A percentile compares a stretch with the other conserved stretches of the same genome.
Evolutionary conservation across 2,888 invertebrate species (phyloP).

Genomic region (Mamestra brassicae): DNA sequence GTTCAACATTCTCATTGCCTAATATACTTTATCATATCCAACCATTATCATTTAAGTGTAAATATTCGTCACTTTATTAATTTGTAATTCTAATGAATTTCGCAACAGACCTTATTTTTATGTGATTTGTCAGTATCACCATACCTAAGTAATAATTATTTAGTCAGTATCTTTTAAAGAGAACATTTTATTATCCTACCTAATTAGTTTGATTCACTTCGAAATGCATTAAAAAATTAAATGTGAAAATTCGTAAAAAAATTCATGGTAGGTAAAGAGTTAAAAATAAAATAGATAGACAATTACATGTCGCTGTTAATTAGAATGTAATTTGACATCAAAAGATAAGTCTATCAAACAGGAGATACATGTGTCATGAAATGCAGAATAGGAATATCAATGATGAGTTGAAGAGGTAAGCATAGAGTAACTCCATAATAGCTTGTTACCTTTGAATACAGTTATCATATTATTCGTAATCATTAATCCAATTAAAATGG

Average conservation of each 20-base stretch:
- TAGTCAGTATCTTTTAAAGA: conserved; percentile 84
- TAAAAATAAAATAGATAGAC: conserved; percentile 22
- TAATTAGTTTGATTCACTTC: conserved; percentile 74
- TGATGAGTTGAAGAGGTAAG: conserved; percentile 55
- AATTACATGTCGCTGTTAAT: conserved; percentile 28
- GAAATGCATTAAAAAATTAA: conserved; percentile 54
- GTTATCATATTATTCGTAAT: conserved; percentile 57
- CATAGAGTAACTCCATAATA: conserved; percentile 54
- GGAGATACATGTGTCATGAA: conserved; percentile 44
- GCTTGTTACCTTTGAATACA: conserved; percentile 58
- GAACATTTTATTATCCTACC: conserved; percentile 81
- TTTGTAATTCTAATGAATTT: conserved; percentile 72
- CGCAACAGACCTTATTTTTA: conserved; percentile 84
- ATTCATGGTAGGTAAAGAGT: conserved; percentile 58
- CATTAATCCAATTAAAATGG: conserved; percentile 59
- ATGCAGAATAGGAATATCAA: conserved; percentile 54
- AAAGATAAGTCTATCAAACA: conserved; percentile 39
- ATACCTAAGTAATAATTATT: conserved; percentile 81
- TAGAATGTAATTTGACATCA: conserved; percentile 31
- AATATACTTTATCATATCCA: conserved; percentile 66
- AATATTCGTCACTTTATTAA: conserved; percentile 69
- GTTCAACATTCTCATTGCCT: conserved; percentile 61
- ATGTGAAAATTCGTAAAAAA: conserved; percentile 52
- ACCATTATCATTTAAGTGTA: conserved; percentile 69
- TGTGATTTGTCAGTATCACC: conserved; percentile 83